Evolutionary conservation across 2,797 vertebrate genomes (phyloP).

Genomic region (Erethizon dorsatum): DNA sequence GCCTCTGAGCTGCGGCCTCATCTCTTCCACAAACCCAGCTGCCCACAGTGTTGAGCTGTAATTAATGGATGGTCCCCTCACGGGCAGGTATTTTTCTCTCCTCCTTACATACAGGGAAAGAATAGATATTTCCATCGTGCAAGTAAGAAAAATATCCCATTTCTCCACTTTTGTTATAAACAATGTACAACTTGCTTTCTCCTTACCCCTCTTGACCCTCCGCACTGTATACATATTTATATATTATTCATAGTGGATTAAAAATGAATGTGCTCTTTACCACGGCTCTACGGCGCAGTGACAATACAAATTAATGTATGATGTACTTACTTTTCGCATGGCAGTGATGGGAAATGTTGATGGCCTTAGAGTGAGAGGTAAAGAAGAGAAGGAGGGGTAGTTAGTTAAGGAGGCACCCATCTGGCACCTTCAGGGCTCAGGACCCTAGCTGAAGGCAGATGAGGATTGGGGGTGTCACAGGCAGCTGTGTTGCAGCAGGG

Average conservation of each 20-base stretch:
- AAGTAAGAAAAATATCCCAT: slow-evolving; percentile 88
- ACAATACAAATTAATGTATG: slow-evolving; percentile 94
- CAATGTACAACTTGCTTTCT: slow-evolving; percentile 88
- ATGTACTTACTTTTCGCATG: slow-evolving; percentile 92
- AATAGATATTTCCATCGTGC: slow-evolving; percentile 87
- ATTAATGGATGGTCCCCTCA: slow-evolving; percentile 87
- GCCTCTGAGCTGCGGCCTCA: background rate
- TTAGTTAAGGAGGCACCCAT: background rate
- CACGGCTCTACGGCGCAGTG: slow-evolving; percentile 89
- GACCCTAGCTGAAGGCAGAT: rapidly evolving
- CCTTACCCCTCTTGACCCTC: slow-evolving; percentile 88
- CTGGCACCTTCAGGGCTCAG: background rate
- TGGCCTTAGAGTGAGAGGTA: slow-evolving; percentile 86
- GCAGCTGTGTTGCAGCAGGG: rapidly evolving
- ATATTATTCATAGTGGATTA: slow-evolving; percentile 94
- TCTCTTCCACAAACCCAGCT: slow-evolving; percentile 67
- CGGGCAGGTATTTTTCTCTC: slow-evolving; percentile 85
- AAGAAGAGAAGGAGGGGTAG: slow-evolving; percentile 55
- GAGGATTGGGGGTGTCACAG: rapidly evolving
- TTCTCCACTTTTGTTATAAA: slow-evolving; percentile 89
- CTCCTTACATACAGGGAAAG: slow-evolving; percentile 85
- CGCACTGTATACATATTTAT: slow-evolving; percentile 91
- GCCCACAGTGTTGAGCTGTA: slow-evolving; percentile 84
- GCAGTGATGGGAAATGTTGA: slow-evolving; percentile 91
- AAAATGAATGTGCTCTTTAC: slow-evolving; percentile 93